phyloP scores from a whole-genome alignment of 2,113 vertebrate species.

The Meriones unguiculatus region DNA sequence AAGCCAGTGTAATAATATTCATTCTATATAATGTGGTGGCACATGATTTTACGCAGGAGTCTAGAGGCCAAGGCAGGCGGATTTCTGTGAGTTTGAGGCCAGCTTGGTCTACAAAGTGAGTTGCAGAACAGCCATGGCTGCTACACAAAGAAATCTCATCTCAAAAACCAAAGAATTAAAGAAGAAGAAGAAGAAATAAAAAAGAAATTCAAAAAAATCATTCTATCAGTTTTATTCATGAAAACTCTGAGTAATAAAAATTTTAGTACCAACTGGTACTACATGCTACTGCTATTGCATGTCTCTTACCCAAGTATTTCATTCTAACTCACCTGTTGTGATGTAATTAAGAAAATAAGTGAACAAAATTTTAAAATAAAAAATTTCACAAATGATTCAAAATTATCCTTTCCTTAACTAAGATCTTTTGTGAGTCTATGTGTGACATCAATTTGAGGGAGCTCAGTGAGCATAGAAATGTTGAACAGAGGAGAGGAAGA shows the following conservation, averaged over 20 bases:
- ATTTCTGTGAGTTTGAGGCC: background rate
- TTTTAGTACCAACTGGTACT: background rate
- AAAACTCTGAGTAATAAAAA: background rate
- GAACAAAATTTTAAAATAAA: background rate
- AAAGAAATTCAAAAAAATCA: background rate
- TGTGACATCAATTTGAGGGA: background rate
- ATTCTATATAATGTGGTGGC: background rate
- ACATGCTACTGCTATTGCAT: background rate
- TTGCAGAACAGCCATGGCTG: background rate
- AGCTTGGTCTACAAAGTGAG: background rate
- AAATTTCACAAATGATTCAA: background rate
- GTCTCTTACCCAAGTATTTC: background rate
- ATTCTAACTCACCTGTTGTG: background rate
- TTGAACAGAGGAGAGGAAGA: too few relatives aligned
- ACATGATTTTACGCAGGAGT: background rate
- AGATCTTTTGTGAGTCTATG: background rate
- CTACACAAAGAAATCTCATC: background rate
- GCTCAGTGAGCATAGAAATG: background rate
- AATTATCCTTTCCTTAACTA: background rate
- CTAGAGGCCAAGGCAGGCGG: background rate
- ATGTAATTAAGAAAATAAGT: background rate
- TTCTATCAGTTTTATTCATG: background rate
- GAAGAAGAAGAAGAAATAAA: background rate
- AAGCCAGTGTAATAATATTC: background rate
- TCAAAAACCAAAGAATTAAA: background rate